Evolutionary conservation across 2,797 vertebrate species (phyloP).

Genomic region (Tokudaia muenninki): DNA sequence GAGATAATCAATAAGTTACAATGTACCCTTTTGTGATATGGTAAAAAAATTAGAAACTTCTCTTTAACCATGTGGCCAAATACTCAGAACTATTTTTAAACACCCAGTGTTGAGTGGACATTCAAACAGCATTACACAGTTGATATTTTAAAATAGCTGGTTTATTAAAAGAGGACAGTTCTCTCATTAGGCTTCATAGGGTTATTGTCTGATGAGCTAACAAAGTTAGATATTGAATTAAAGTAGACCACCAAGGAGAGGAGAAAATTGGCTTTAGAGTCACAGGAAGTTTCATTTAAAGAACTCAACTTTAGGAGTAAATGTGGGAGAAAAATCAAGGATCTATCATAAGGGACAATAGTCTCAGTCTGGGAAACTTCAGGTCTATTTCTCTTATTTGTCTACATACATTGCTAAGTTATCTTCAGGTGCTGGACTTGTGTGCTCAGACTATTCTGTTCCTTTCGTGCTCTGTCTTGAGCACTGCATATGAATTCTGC

Average conservation of each 20-base stretch:
- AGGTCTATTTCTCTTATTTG: not conserved
- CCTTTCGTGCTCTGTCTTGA: not conserved
- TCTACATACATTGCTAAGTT: not conserved
- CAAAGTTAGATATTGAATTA: slow-evolving; percentile 27
- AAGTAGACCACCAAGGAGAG: not conserved
- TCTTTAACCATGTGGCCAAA: not conserved
- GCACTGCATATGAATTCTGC: not conserved
- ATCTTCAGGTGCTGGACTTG: slow-evolving; percentile 16
- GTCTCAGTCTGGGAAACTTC: not conserved
- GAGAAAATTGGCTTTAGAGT: not conserved
- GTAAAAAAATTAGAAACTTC: not conserved
- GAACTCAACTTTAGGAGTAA: not conserved
- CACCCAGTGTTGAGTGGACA: not conserved
- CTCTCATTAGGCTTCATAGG: not conserved
- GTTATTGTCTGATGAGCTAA: slow-evolving; percentile 22
- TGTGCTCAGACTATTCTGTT: not conserved
- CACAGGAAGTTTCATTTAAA: not conserved
- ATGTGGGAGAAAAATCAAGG: not conserved
- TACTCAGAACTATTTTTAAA: slow-evolving; percentile 11
- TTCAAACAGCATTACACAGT: slow-evolving; percentile 36
- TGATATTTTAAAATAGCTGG: slow-evolving; percentile 32
- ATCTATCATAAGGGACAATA: not conserved
- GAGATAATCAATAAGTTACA: slow-evolving; percentile 48
- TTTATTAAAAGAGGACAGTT: slow-evolving; percentile 46
- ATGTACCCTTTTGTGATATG: not conserved